These are phyloP conservation scores for Phortica variegata DNA, from an alignment of 1,140 invertebrate genomes.

Conservation along the genomic window DNA sequence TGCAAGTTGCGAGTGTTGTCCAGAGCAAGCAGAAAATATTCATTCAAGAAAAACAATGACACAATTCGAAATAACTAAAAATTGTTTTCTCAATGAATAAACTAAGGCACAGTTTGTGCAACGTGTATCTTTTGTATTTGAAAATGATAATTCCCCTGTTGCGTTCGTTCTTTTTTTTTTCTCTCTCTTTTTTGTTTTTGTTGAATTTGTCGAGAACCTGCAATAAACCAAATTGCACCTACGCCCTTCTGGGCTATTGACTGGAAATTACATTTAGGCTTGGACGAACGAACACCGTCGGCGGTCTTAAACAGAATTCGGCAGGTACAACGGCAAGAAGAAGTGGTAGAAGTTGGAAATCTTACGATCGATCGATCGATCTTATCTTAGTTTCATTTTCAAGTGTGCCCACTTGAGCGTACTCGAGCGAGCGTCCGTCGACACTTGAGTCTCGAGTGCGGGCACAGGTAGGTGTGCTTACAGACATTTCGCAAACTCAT, in stretches of 20 bases:
- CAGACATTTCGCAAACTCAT: constrained; percentile 32
- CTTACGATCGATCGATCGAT: constrained; percentile 24
- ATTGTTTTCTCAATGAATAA: constrained; percentile 37
- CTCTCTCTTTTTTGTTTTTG: background rate
- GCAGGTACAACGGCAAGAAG: constrained; percentile 12
- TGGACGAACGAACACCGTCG: constrained; percentile 38
- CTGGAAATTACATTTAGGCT: constrained; percentile 5
- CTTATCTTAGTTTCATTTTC: constrained; percentile 21
- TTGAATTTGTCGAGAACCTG: no score
- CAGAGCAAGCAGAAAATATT: constrained; percentile 12
- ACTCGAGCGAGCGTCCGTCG: constrained; percentile 26
- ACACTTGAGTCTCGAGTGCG: constrained; percentile 42
- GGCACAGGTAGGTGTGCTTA: constrained; percentile 37
- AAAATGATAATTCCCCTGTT: constrained; percentile 27
- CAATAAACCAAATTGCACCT: constrained; percentile 56
- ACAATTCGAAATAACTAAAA: constrained; percentile 20
- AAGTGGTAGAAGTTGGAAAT: no score
- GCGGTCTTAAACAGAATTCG: constrained; percentile 47
- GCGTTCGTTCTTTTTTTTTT: constrained; percentile 27
- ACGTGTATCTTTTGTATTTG: constrained; percentile 18
- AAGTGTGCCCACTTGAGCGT: constrained; percentile 49
- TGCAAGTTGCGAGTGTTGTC: no score
- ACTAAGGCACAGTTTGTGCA: constrained; percentile 9
- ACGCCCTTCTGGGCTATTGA: constrained; percentile 39
- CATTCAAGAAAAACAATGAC: constrained; percentile 22